These are phyloP conservation scores for Danio tinwini DNA, from an alignment of 2,797 vertebrate genomes.

Conservation along the genomic window DNA sequence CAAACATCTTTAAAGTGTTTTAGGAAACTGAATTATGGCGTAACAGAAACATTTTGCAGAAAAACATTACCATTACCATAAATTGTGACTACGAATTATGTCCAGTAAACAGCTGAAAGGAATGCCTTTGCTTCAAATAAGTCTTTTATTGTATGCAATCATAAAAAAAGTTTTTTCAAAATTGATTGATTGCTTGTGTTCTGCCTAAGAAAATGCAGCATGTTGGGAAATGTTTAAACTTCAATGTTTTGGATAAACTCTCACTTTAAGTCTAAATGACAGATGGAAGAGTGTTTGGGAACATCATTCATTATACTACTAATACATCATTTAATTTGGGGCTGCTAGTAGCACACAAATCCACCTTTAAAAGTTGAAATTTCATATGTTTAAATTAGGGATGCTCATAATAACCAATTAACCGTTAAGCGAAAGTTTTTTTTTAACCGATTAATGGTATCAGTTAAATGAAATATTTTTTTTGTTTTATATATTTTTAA, in stretches of 20 bases:
- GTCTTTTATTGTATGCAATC: background rate
- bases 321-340: background rate
- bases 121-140: background rate
- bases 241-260: background rate
- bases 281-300: background rate
- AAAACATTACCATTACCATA: constrained; percentile 8
- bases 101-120: background rate
- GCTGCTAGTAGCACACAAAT: background rate
- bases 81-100: background rate
- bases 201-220: background rate
- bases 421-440: no score
- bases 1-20: constrained; percentile 8
- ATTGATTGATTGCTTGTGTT: background rate
- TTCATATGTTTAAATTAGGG: background rate
- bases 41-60: constrained; percentile 3
- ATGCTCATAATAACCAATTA: no score
- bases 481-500: no score
- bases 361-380: background rate
- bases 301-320: background rate
- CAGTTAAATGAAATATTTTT: no score
- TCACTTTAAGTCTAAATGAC: background rate
- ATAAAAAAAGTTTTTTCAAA: background rate
- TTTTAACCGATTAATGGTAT: no score
- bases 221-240: background rate
- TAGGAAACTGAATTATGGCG: background rate